Evolutionary conservation across 2,113 vertebrate species (phyloP).

Genomic region (Petroica traversi): DNA sequence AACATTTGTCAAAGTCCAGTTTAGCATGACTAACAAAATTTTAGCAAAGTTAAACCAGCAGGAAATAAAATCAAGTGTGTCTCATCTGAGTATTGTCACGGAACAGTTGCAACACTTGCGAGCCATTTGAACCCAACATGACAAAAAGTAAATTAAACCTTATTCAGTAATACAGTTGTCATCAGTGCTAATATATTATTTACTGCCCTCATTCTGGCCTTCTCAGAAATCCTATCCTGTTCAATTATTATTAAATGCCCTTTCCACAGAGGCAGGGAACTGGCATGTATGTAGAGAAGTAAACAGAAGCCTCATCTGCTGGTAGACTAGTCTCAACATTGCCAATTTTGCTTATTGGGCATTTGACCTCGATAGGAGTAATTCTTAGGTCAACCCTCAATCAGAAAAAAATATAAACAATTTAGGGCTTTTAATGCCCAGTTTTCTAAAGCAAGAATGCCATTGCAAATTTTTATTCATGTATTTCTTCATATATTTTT

Average conservation of each 20-base stretch:
- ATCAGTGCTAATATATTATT: neutral
- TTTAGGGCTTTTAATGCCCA: neutral
- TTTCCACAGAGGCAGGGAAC: neutral
- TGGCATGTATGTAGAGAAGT: neutral
- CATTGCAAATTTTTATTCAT: neutral
- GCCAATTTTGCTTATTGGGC: neutral
- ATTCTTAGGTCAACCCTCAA: neutral
- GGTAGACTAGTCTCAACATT: neutral
- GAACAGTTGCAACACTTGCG: neutral
- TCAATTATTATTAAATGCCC: neutral
- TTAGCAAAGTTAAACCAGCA: neutral
- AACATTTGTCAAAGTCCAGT: neutral
- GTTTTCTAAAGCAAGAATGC: neutral
- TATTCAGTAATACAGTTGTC: neutral
- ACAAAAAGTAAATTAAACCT: neutral
- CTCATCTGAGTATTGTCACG: neutral
- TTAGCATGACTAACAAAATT: slow-evolving; percentile 20
- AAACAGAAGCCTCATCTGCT: neutral
- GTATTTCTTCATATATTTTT: neutral
- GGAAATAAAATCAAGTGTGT: neutral
- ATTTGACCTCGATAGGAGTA: neutral
- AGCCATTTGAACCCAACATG: neutral
- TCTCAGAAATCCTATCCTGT: neutral
- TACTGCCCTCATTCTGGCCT: neutral
- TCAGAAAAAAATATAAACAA: neutral